Base-by-base conservation (phyloP, 2,888 invertebrate species). In the Phaedon cochleariae region DNA sequence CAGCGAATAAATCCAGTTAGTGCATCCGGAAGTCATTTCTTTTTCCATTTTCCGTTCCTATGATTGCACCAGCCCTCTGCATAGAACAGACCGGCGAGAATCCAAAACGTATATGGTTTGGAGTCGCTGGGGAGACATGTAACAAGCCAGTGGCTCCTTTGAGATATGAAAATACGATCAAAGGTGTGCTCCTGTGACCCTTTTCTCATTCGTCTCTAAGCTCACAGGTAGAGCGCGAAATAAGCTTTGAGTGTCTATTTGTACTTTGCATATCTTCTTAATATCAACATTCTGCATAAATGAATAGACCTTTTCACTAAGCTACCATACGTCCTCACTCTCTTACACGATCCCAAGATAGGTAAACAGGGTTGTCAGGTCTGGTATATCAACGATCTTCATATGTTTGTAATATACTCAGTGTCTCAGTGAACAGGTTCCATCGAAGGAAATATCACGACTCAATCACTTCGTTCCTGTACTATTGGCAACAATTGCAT, bases 121-220 rank as follows among this genome's bases (percentile, higher is more conserved):
- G 54, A 54, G 52, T 55, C 64, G 58, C 59, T 18, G 34, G 62
- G 62, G 64, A 69, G 61, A 68, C 69, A 68, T 69, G 52, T 68
- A 70, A 70, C 72, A 70, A 70, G 69, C 64, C 70, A 67, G 62
- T 72, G 70, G 62, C 59, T 70, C 73, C 70, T 74, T 74, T 72
- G 69, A 73, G 70, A 60, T 65, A 68, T 65, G 68, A 69, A 66
- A 72, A 72, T 68, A 69, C 70, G 75, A 74, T 76, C 76, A 76
- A 76, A 76, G 74, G 66, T 66, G 59, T 41, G 67, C 66, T 64
- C 68, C 67, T 68, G 68, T 68, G 70, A 69, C 68, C 68, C 65
- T 62, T 65, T 65, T 68, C 68, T 73, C 73, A 70, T 63, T 72
- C 73, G 74, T 74, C 72, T n/a, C n/a, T 69, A 72, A 73, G 68